A percentile compares a stretch with the other conserved stretches of the same genome.
Evolutionary conservation across 2,797 vertebrate species (phyloP).

Genomic region (Apogon talboti): DNA sequence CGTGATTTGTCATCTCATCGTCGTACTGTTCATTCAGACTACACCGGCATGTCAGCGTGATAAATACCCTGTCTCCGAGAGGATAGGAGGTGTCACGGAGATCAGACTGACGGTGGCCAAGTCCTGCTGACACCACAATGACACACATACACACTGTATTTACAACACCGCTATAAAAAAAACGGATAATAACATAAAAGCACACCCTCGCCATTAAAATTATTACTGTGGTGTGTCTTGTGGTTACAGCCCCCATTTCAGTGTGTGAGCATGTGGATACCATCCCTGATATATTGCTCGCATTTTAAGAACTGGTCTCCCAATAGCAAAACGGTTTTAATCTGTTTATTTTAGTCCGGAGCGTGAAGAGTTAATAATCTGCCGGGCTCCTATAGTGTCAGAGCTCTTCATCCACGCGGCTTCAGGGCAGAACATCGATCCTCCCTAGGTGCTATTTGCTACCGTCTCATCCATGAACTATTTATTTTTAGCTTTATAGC

Average conservation of each 20-base stretch:
- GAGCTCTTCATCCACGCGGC: constrained; percentile 60
- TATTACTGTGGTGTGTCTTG: constrained; percentile 10
- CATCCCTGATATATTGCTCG: constrained; percentile 11
- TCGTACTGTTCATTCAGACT: constrained; percentile 33
- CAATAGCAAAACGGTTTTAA: neutral
- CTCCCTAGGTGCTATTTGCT: constrained; percentile 63
- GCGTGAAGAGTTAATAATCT: constrained; percentile 60
- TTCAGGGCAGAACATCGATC: constrained; percentile 71
- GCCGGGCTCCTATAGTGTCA: constrained; percentile 34
- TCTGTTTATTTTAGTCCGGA: constrained; percentile 31
- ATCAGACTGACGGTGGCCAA: constrained; percentile 16
- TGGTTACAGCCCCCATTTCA: constrained; percentile 18
- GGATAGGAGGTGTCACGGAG: constrained; percentile 14
- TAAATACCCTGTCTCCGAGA: constrained; percentile 39
- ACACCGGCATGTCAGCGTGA: constrained; percentile 33
- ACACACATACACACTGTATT: constrained; percentile 22
- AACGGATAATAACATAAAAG: constrained; percentile 15
- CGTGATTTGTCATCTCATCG: constrained; percentile 39
- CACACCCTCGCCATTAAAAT: neutral
- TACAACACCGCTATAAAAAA: constrained; percentile 29
- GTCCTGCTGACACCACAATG: constrained; percentile 20
- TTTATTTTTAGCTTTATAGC: constrained; percentile 79
- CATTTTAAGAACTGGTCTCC: neutral
- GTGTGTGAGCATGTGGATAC: neutral
- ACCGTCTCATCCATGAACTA: constrained; percentile 63